phyloP scores from a whole-genome alignment of 1,140 invertebrate species.

The Pantala flavescens region DNA sequence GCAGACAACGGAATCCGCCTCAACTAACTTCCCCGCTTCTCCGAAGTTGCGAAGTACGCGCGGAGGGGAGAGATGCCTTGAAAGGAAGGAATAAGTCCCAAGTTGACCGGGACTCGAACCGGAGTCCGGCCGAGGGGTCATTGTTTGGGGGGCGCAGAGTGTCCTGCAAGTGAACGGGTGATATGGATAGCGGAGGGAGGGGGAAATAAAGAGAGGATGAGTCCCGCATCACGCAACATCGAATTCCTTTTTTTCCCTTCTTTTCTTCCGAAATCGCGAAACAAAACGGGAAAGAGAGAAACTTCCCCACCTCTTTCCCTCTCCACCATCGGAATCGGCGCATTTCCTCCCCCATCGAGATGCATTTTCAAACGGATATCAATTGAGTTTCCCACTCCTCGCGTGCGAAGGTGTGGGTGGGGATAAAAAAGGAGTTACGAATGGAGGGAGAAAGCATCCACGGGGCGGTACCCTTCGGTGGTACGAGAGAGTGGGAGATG shows the following conservation, averaged over 20 bases:
- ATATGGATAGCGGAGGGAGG: background rate
- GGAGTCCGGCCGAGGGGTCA: background rate
- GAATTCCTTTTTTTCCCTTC: background rate
- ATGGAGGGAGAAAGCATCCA: background rate
- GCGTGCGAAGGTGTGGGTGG: background rate
- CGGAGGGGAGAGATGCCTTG: background rate
- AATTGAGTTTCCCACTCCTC: background rate
- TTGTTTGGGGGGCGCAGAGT: background rate
- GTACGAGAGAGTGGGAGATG: background rate
- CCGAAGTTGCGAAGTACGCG: background rate
- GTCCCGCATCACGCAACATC: background rate
- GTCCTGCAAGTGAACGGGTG: background rate
- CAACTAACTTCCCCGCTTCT: background rate
- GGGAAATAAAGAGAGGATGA: background rate
- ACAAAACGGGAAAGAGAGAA: background rate
- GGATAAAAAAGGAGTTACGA: background rate
- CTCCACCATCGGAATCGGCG: background rate
- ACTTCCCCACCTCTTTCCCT: background rate
- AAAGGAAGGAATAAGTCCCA: background rate
- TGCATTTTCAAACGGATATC: background rate
- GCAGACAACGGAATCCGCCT: background rate
- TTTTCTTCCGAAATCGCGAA: background rate
- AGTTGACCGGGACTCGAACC: background rate
- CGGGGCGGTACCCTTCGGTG: background rate
- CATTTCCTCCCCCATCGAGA: background rate